phyloP scores from a whole-genome alignment of 2,888 invertebrate species.

The Hartigia nigra region DNA sequence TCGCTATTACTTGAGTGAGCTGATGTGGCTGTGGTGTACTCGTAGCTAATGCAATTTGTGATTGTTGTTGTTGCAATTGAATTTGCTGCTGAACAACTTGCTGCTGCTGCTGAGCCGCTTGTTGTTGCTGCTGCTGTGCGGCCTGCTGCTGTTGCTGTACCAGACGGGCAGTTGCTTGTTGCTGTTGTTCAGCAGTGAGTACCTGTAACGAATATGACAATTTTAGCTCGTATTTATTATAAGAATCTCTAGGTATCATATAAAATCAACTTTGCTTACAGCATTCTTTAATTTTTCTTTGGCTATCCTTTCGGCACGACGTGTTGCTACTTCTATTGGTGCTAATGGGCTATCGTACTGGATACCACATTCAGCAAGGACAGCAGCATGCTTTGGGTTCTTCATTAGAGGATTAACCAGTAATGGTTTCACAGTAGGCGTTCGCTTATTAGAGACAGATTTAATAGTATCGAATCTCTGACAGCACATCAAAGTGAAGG shows the following conservation, averaged over 20 bases:
- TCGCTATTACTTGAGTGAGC: slow-evolving; percentile 47
- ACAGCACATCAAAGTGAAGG: slow-evolving; percentile 75
- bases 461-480: slow-evolving; percentile 83
- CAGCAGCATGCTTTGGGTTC: slow-evolving; percentile 86
- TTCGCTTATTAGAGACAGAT: slow-evolving; percentile 78
- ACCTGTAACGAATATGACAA: slow-evolving; percentile 35
- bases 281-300: slow-evolving; percentile 79
- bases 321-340: slow-evolving; percentile 83
- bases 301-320: slow-evolving; percentile 86
- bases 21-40: slow-evolving; percentile 50
- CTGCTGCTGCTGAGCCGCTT: slow-evolving; percentile 52
- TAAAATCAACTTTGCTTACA: slow-evolving; percentile 45
- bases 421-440: slow-evolving; percentile 81
- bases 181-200: slow-evolving; percentile 53
- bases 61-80: slow-evolving; percentile 38
- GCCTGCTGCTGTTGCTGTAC: slow-evolving; percentile 41
- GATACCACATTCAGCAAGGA: slow-evolving; percentile 86
- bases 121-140: slow-evolving; percentile 54
- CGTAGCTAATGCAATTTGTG: slow-evolving; percentile 43
- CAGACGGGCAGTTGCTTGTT: slow-evolving; percentile 44
- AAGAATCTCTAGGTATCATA: not conserved
- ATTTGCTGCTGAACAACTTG: slow-evolving; percentile 34
- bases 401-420: slow-evolving; percentile 79
- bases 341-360: slow-evolving; percentile 85
- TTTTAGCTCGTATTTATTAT: not conserved